These are phyloP conservation scores for Oligia fasciuncula DNA, from an alignment of 2,888 invertebrate species.

Conservation along the genomic window DNA sequence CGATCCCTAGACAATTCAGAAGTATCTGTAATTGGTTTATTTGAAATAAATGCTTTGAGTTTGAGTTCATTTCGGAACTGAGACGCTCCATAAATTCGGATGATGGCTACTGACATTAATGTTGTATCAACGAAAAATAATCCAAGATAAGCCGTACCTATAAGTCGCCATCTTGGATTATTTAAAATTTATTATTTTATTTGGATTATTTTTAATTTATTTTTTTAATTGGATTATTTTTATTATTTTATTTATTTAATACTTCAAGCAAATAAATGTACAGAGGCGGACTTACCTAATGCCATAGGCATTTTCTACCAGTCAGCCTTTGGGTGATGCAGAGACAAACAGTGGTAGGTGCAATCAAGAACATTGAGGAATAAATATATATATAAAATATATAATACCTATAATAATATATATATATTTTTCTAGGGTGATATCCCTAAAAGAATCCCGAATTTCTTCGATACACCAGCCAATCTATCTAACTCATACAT, in stretches of 20 bases:
- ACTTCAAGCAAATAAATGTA: too few species aligned
- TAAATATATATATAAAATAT: too few species aligned
- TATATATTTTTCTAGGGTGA: not conserved
- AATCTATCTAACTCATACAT: constrained; percentile 11
- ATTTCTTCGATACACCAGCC: not conserved
- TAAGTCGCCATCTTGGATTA: not conserved
- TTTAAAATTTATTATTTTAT: not conserved
- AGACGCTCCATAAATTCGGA: not conserved
- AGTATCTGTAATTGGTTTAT: too few species aligned
- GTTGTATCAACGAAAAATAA: not conserved
- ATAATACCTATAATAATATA: too few species aligned
- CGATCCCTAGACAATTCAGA: too few species aligned
- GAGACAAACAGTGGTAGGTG: too few species aligned
- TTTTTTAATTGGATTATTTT: not conserved
- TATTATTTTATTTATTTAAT: too few species aligned
- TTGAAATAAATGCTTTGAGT: too few species aligned
- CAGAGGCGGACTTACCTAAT: too few species aligned
- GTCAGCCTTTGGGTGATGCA: too few species aligned
- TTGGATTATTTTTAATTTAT: not conserved
- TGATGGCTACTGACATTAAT: not conserved
- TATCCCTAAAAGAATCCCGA: not conserved
- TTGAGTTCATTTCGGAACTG: not conserved
- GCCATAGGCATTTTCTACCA: too few species aligned
- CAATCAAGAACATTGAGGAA: too few species aligned
- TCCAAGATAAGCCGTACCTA: not conserved